Evolutionary conservation across 35 echinoderm and acorn worm species (phyloP), one percentile per base, ranked within the genome.

Genomic region (Patiria miniata): DNA sequence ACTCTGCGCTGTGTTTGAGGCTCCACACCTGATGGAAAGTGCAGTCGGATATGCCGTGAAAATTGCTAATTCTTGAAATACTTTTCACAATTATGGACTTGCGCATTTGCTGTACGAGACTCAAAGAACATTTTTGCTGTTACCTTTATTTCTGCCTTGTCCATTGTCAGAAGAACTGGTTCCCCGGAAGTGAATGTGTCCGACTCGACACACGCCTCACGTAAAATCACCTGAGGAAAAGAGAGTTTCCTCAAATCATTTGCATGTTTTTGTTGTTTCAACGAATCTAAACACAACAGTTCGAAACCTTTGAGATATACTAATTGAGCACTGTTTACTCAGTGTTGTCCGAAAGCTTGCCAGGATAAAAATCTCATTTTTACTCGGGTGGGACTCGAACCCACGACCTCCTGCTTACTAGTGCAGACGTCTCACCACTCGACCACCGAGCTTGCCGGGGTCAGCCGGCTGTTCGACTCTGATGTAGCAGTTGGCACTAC

Each of bases 141-240:
- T 57, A 95, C 93, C 89, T 81, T 91, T 21, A 95, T 95, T 79
- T 86, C 89, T 68, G 84, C 55, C 77, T 95, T 95, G 36, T 95
- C 93, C 93, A 95, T 95, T 79, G 85, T 95, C 7, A 95, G 81
- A 34, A 95, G 77, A 2, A 95, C 79, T 59, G 80, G 79, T n/a
- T 95, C 93, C 16, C 89, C 93, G 8, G 23, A 37, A 19, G 42
- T 78, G 36, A 91, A 91, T 29, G 81, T 28, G 21, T 91, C 85
- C 6, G 79, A 88, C 8, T 95, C 89, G 14, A 91, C 84, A 8
- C 78, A 59, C n/a, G 80, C 89, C 47, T 53, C 65, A 23, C 82
- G 87, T 28, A 93, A 79, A 68, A 93, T 51, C 7, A 93, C 92
- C 92, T 93, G 87, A 28, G 38, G 52, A 14, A 15, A 78, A 73